Conservation (phyloP, 2,888 invertebrate species). For the Pristionchus maxplancki region DNA sequence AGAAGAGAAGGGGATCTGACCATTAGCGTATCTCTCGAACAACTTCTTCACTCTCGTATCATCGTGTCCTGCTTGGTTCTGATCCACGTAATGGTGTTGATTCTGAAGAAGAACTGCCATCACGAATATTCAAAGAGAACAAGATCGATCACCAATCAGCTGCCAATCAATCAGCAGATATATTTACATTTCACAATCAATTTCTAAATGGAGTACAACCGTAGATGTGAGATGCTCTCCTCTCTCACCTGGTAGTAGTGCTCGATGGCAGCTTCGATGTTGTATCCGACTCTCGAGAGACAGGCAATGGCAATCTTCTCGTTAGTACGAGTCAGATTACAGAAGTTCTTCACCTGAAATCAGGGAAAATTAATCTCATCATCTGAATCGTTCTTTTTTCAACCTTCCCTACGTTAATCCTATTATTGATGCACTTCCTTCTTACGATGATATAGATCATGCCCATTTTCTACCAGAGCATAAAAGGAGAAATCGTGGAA, state of each 20-base stretch:
- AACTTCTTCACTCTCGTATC: constrained; percentile 63
- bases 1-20: constrained; percentile 52
- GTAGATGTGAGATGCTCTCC: too few species aligned
- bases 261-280: constrained; percentile 72
- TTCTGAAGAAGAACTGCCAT: constrained; percentile 17
- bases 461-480: too few species aligned
- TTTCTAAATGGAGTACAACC: not conserved
- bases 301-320: constrained; percentile 66
- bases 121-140: not conserved
- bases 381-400: too few species aligned
- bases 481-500: not conserved
- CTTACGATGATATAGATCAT: too few species aligned
- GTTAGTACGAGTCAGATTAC: constrained; percentile 59
- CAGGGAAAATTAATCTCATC: not conserved
- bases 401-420: too few species aligned
- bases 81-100: constrained; percentile 26
- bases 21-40: constrained; percentile 67
- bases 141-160: not conserved
- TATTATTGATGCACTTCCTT: too few species aligned
- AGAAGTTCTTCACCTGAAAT: constrained; percentile 59
- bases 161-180: not conserved
- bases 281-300: constrained; percentile 71
- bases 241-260: constrained; percentile 65
- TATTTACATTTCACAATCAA: not conserved
- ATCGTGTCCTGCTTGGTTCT: constrained; percentile 54